These are phyloP conservation scores for Chaitophorus viminalis DNA, from an alignment of 2,888 invertebrate genomes.

Conservation along the genomic window DNA sequence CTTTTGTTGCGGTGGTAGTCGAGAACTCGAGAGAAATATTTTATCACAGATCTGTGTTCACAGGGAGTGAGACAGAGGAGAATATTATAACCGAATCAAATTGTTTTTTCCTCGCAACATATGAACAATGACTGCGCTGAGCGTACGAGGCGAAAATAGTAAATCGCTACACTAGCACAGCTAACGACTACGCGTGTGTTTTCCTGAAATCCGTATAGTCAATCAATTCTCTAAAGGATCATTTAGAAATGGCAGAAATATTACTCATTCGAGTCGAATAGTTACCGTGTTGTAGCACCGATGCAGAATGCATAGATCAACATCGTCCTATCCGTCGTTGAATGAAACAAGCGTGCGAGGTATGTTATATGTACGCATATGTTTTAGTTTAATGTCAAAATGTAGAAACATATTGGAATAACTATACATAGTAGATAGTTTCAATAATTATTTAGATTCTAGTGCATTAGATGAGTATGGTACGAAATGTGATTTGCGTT, in stretches of 20 bases:
- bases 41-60: neutral
- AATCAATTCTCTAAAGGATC: neutral
- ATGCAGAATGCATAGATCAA: neutral
- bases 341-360: too few relatives aligned
- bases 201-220: neutral
- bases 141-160: neutral
- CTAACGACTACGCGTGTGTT: neutral
- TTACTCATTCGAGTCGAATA: neutral
- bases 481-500: too few relatives aligned
- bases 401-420: too few relatives aligned
- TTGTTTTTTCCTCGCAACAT: neutral
- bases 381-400: too few relatives aligned
- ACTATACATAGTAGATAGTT: too few relatives aligned
- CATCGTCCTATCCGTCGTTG: neutral
- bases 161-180: neutral
- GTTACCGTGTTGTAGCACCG: neutral
- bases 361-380: too few relatives aligned
- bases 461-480: too few relatives aligned
- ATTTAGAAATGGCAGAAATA: neutral
- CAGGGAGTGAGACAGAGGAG: neutral
- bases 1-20: neutral
- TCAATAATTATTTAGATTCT: too few relatives aligned
- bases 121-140: neutral
- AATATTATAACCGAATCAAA: slow-evolving; percentile 1
- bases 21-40: neutral